These are phyloP conservation scores for Erythrolamprus reginae DNA, from an alignment of 2,113 vertebrate species.

Conservation along the genomic window DNA sequence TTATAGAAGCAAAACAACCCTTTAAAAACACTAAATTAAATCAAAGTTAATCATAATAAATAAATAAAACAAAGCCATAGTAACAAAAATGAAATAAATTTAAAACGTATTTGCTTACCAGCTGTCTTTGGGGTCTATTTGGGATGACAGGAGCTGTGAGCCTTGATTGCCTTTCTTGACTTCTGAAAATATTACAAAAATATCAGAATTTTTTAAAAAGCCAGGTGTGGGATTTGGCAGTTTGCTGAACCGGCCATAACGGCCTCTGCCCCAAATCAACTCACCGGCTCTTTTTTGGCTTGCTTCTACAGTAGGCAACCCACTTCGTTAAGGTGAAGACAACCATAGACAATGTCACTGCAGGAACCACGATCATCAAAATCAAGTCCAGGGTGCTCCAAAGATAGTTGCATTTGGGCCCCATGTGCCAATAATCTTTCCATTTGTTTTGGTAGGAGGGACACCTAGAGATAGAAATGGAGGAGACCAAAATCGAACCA, in stretches of 20 bases:
- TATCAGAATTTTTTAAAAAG: neutral
- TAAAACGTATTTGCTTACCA: neutral
- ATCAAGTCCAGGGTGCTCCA: constrained; percentile 65
- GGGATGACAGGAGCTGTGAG: neutral
- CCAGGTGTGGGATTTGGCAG: too few species aligned
- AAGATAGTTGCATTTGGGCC: constrained; percentile 56
- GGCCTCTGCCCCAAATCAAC: constrained; percentile 24
- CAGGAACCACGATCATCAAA: constrained; percentile 55
- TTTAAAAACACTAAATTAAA: neutral
- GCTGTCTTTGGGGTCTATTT: neutral
- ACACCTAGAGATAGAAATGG: constrained; percentile 54
- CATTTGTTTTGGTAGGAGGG: constrained; percentile 50
- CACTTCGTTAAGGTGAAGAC: constrained; percentile 26
- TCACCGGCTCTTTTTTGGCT: constrained; percentile 33
- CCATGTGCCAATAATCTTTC: constrained; percentile 66
- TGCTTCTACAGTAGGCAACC: constrained; percentile 31
- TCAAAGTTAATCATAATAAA: neutral
- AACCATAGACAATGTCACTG: constrained; percentile 39
- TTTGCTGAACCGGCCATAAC: too few species aligned
- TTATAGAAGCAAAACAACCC: neutral
- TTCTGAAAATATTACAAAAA: neutral
- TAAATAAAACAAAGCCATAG: neutral
- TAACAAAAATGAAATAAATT: neutral
- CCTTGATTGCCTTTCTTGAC: neutral
- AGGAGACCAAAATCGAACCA: neutral